Base-by-base conservation (phyloP, 2,113 vertebrate genomes). In the Oophaga pumilio region DNA sequence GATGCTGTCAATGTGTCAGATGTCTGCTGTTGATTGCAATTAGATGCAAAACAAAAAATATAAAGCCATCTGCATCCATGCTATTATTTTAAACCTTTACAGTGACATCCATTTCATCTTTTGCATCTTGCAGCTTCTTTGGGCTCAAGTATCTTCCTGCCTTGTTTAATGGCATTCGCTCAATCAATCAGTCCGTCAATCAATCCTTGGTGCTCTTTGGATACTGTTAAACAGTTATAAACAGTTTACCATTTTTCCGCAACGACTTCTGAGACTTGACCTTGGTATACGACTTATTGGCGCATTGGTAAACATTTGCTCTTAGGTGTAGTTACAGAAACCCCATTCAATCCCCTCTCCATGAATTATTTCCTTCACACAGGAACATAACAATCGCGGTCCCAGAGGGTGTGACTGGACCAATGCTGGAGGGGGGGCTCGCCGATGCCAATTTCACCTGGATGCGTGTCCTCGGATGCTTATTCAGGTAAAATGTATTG, bases 11-110 rank as follows among this genome's bases (percentile, higher is more conserved):
- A 97, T 96, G 96, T 96, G 95, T 97, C 97, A 97, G 97, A 98
- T 97, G 97, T 97, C 96, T 97, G 97, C 97, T 97, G 96, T 97
- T 99, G 98, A 99, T 99, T 98, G 98, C 98, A 99, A 99, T 99
- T 99, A 99, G 96, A 97, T 96, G 97, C 94, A 91, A 96, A 97
- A 96, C 96, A 95, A 97, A 96, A 97, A 96, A 90, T 92, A 90
- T 93, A 91, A 94, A 93, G 94, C 95, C 94, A 96, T 97, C 97
- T 96, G 95, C 95, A 97, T 96, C 95, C 91, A 91, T 91, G 93
- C 96, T 96, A 94, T 94, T 94, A 93, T 93, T 94, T 90, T 92
- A 90, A 94, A 94, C 95, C 95, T 95, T 95, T 60, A 94, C 94
- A 94, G 71, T 82, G 56, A 82, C 85, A 93, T 94, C 93, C 91